phyloP scores from a whole-genome alignment of 2,113 vertebrate species.

The Thryonomys swinderianus region DNA sequence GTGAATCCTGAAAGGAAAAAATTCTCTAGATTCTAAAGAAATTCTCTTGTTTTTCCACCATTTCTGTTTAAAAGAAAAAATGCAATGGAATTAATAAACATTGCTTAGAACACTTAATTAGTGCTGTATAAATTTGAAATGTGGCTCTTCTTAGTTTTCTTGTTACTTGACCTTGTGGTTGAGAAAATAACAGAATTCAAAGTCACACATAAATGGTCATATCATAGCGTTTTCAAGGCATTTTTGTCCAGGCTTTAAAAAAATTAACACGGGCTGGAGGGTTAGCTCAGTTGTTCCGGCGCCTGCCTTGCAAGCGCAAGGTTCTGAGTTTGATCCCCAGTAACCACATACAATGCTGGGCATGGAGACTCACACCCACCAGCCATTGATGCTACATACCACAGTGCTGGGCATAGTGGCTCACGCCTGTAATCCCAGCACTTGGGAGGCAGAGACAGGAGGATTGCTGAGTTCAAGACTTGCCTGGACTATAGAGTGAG shows the following conservation, averaged over 20 bases:
- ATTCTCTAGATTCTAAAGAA: background rate
- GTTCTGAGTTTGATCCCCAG: no score
- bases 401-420: no score
- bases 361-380: no score
- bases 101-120: background rate
- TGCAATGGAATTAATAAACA: background rate
- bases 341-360: no score
- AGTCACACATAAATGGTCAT: background rate
- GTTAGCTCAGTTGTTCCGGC: no score
- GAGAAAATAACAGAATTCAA: background rate
- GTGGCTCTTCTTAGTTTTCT: background rate
- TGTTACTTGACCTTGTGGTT: background rate
- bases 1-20: conserved; percentile 3
- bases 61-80: background rate
- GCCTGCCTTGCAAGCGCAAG: no score
- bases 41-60: background rate
- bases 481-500: no score
- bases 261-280: no score
- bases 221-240: background rate
- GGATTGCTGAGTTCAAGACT: no score
- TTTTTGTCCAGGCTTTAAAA: background rate
- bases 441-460: no score
- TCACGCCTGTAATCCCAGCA: no score
- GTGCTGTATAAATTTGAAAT: background rate
- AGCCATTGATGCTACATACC: no score